A percentile compares a stretch with the other conserved stretches of the same genome.
These are phyloP conservation scores for Proterorhinus semilunaris DNA, from an alignment of 2,113 vertebrate species.

Conservation along the genomic window DNA sequence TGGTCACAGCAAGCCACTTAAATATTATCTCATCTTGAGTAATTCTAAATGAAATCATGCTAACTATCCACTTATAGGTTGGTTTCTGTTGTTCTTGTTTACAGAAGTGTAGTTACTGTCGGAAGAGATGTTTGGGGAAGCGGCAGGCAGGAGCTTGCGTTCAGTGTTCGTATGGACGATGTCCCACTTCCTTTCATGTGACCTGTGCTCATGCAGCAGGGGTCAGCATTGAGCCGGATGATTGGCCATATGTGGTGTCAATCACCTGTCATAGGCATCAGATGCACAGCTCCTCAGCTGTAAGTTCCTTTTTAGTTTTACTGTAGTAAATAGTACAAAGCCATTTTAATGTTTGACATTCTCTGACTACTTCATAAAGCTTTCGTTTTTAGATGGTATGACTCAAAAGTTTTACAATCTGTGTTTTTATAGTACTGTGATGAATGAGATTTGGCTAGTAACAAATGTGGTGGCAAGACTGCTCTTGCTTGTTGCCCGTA, in stretches of 20 bases:
- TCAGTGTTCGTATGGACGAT: slow-evolving; percentile 91
- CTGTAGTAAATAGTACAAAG: background rate
- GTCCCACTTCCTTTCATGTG: slow-evolving; percentile 93
- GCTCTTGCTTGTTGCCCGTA: too few species aligned
- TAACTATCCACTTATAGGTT: background rate
- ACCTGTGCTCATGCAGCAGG: slow-evolving; percentile 95
- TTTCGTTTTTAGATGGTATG: background rate
- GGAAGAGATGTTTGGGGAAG: slow-evolving; percentile 80
- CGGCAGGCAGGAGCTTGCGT: slow-evolving; percentile 88
- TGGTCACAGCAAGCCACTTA: too few species aligned
- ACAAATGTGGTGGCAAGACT: background rate
- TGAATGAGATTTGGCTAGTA: background rate
- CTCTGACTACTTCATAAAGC: background rate
- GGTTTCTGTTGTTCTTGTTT: slow-evolving; percentile 33
- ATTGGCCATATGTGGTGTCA: slow-evolving; percentile 94
- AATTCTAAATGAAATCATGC: too few species aligned
- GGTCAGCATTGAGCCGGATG: slow-evolving; percentile 89
- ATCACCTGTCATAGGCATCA: slow-evolving; percentile 94
- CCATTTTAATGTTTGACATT: background rate
- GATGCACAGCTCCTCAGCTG: slow-evolving; percentile 78
- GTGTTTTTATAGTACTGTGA: background rate
- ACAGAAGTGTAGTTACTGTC: slow-evolving; percentile 94
- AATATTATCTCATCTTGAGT: too few species aligned
- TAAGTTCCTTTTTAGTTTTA: slow-evolving; percentile 67
- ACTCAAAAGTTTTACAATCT: background rate